Percentiles rank a stretch among this genome's conserved stretches.
Evolutionary conservation across 1,140 invertebrate genomes (phyloP).

Genomic region (Callitettix versicolor): DNA sequence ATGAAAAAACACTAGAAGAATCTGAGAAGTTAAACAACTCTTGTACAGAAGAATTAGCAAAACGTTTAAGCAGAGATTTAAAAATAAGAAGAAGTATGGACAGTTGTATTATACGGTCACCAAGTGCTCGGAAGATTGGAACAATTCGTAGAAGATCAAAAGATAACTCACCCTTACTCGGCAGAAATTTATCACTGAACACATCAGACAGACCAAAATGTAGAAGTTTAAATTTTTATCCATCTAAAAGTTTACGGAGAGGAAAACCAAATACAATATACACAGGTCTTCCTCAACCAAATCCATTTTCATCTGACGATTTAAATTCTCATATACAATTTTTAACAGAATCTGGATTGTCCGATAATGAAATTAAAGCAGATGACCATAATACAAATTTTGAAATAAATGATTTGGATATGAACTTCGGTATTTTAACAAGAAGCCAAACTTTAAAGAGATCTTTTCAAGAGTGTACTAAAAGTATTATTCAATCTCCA

Average conservation of each 20-base stretch:
- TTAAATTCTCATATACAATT: too few species aligned
- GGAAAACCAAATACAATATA: constrained; percentile 29
- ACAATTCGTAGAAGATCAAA: constrained; percentile 53
- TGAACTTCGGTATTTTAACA: constrained; percentile 9
- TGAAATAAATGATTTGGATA: constrained; percentile 1
- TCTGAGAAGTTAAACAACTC: constrained; percentile 45
- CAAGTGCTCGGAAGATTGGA: constrained; percentile 68
- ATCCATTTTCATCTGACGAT: too few species aligned
- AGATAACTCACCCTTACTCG: constrained; percentile 33
- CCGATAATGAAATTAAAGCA: too few species aligned
- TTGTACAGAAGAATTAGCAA: constrained; percentile 55
- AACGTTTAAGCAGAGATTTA: constrained; percentile 54
- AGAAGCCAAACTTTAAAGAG: constrained; percentile 26
- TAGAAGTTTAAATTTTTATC: not conserved
- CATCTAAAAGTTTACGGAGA: constrained; percentile 23
- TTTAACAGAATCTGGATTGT: too few species aligned
- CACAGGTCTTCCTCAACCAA: constrained; percentile 27
- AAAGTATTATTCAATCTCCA: constrained; percentile 2
- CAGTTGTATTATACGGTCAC: constrained; percentile 61
- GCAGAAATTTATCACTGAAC: constrained; percentile 32
- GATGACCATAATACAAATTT: not conserved
- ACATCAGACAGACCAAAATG: constrained; percentile 11
- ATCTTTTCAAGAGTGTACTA: constrained; percentile 32
- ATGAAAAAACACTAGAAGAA: constrained; percentile 59
- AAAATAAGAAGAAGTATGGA: constrained; percentile 56